Evolutionary conservation across 2,888 invertebrate genomes (phyloP).

Genomic region (Ceramica pisi): DNA sequence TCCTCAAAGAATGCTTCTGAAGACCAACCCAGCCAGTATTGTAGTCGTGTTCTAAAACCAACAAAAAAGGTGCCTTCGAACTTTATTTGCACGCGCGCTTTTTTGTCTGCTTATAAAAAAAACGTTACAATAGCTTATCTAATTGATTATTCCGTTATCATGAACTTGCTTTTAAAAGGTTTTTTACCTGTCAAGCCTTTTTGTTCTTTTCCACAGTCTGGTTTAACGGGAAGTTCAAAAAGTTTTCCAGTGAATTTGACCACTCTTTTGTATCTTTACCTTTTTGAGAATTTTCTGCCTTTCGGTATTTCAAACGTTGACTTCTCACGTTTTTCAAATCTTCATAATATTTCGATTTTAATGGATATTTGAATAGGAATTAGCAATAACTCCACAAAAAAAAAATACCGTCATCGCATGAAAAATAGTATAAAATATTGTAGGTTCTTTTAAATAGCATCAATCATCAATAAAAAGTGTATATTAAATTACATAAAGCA

Average conservation of each 20-base stretch:
- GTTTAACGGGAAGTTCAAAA: background rate
- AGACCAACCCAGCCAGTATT: background rate
- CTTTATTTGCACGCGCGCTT: constrained; percentile 21
- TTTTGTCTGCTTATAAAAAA: constrained; percentile 25
- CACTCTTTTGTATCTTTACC: background rate
- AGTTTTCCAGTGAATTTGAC: background rate
- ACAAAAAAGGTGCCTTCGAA: constrained; percentile 2
- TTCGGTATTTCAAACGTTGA: too few species aligned
- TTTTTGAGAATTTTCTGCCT: too few species aligned
- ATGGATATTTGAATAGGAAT: too few species aligned
- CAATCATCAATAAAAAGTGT: too few species aligned
- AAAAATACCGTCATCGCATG: too few species aligned
- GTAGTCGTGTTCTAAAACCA: background rate
- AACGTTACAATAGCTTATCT: background rate
- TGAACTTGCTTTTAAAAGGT: background rate
- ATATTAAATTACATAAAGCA: too few species aligned
- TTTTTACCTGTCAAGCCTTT: constrained; percentile 18
- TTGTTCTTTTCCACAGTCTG: background rate
- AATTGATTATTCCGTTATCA: constrained; percentile 34
- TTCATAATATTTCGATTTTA: too few species aligned
- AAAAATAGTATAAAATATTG: too few species aligned
- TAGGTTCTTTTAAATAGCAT: too few species aligned
- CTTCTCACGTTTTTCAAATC: too few species aligned
- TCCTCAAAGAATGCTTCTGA: background rate
- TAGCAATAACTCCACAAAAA: too few species aligned